A percentile compares a stretch with the other conserved stretches of the same genome.
These are phyloP conservation scores for Syrphus vitripennis DNA, from an alignment of 2,888 invertebrate species.

Conservation along the genomic window DNA sequence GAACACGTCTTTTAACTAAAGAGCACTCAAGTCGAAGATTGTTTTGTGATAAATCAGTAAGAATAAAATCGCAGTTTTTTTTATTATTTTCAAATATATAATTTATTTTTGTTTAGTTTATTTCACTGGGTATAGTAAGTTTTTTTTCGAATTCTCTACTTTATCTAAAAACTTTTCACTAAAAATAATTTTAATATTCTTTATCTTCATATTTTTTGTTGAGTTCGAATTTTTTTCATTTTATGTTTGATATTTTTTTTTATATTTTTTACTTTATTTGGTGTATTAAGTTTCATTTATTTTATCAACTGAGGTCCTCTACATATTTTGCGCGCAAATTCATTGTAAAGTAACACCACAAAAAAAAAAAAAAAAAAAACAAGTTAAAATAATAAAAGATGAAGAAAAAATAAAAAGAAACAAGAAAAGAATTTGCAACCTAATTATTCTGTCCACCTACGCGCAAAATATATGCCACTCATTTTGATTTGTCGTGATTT, in stretches of 20 bases:
- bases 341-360: neutral
- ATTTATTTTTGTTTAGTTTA: too few species aligned
- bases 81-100: too few species aligned
- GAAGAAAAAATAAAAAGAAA: neutral
- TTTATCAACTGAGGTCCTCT: neutral
- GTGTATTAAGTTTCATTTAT: neutral
- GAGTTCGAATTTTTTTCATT: neutral
- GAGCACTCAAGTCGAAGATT: too few species aligned
- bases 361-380: neutral
- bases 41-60: too few species aligned
- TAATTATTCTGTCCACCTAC: constrained; percentile 45
- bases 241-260: neutral
- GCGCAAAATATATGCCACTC: neutral
- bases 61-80: too few species aligned
- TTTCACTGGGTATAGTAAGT: too few species aligned
- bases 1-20: too few species aligned
- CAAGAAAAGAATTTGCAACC: constrained; percentile 23
- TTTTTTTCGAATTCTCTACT: too few species aligned
- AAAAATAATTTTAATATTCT: too few species aligned
- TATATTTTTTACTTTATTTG: neutral
- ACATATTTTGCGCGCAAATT: neutral
- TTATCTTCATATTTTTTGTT: too few species aligned
- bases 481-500: constrained; percentile 46
- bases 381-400: neutral
- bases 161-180: too few species aligned